Base-by-base conservation (phyloP, 2,888 invertebrate genomes). In the Lochmaea capreae region DNA sequence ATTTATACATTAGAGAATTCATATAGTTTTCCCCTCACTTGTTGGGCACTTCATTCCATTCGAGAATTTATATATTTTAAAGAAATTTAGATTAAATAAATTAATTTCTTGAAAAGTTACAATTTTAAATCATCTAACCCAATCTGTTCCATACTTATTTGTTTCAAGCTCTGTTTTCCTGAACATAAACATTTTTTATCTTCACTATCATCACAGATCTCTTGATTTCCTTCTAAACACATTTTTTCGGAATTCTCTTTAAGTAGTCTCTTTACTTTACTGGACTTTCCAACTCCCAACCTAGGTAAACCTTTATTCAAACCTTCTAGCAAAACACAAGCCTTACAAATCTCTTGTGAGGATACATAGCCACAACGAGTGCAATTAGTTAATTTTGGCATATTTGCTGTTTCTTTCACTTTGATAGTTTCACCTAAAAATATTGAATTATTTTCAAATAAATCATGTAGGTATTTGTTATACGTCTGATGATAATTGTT, bases 331-430 rank as follows among this genome's bases (percentile, higher is more conserved):
- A 99, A 89, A 0, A 97, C 92, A 86, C 99, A 99, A 0, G 99
- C 99, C 87, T 99, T 99, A 86, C 99, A 99, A 4, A 98, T 91
- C 81, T 93, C 92, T 85, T 98, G 98, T 76, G 98, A 98, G 0
- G 95, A 95, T 0, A 95, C 93, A 87, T 94, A 99, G 42, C 95
- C 94, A 88, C 99, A 99, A 61, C 95, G 90, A 8, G 89, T 89
- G 86, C 99, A 99, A 62, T 89, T 91, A 69, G 94, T 93, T 82
- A 95, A 92, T 54, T 91, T 90, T 0, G 98, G 98, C 85, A 97
- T 90, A 82, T 93, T 94, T 0, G 95, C 91, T 67, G 91, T 92
- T 80, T 95, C 94, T 83, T 95, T 95, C 16, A 98, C 91, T 71
- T 92, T 90, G 84, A 99, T 88, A 72, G 93, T 92, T 89, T 98